Percentiles rank a stretch among this genome's conserved stretches.
phyloP scores from a whole-genome alignment of 1,140 invertebrate species.

The Antheraea pernyi region DNA sequence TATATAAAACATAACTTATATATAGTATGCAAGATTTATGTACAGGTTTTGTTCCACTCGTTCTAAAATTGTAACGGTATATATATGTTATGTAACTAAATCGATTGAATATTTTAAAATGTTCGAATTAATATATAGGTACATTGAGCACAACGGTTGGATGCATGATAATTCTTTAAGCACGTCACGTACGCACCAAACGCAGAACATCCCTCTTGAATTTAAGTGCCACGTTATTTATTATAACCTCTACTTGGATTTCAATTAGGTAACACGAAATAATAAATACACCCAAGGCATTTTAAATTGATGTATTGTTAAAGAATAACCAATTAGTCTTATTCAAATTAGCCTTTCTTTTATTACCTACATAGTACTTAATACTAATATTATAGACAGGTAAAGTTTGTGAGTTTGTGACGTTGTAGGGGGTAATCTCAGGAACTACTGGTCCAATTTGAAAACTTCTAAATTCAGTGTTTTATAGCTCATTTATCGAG shows the following conservation, averaged over 20 bases:
- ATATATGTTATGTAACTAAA: neutral
- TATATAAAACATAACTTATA: too few relatives aligned
- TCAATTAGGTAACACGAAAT: neutral
- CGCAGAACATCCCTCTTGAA: neutral
- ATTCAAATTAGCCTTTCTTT: too few relatives aligned
- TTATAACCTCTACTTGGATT: neutral
- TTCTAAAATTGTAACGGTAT: neutral
- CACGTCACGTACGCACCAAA: neutral
- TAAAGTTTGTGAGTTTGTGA: too few relatives aligned
- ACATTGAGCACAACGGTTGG: neutral
- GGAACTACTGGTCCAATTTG: too few relatives aligned
- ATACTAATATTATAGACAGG: too few relatives aligned
- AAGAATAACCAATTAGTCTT: too few relatives aligned
- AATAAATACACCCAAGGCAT: neutral
- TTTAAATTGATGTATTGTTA: neutral
- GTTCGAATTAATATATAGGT: neutral
- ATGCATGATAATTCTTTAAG: neutral
- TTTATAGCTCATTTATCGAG: too few relatives aligned
- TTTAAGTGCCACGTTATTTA: neutral
- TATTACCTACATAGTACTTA: too few relatives aligned
- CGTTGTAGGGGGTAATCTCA: too few relatives aligned
- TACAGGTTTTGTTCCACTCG: too few relatives aligned
- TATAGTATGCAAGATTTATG: too few relatives aligned
- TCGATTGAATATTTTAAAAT: neutral
- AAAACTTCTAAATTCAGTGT: too few relatives aligned